A percentile compares a stretch with the other conserved stretches of the same genome.
phyloP scores from a whole-genome alignment of 2,113 vertebrate genomes.

The Mola mola region DNA sequence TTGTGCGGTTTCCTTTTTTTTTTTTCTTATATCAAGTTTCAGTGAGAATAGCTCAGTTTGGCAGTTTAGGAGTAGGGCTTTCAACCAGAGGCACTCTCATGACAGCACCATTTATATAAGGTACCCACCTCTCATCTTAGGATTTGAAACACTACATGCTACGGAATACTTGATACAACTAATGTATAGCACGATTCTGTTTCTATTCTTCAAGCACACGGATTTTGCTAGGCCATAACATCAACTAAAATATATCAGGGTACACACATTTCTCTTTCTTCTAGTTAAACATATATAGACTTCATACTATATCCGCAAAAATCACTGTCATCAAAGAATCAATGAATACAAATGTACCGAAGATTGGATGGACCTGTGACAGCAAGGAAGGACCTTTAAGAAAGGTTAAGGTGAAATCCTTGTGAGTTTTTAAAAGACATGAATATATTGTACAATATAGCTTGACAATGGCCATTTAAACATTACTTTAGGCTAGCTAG shows the following conservation, averaged over 20 bases:
- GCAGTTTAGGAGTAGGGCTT: constrained; percentile 36
- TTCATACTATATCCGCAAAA: constrained; percentile 31
- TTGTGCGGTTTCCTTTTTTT: constrained; percentile 15
- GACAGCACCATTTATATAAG: constrained; percentile 51
- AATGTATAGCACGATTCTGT: constrained; percentile 2
- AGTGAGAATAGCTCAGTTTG: constrained; percentile 39
- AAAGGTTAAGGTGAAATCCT: constrained; percentile 31
- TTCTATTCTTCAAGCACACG: constrained; percentile 17
- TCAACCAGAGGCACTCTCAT: constrained; percentile 37
- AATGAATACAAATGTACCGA: constrained; percentile 56
- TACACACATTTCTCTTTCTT: constrained; percentile 24
- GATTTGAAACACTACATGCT: constrained; percentile 39
- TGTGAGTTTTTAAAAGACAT: constrained; percentile 1
- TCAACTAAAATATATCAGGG: constrained; percentile 5
- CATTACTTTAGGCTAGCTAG: no score
- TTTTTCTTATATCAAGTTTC: constrained; percentile 40
- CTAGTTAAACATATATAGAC: constrained; percentile 23
- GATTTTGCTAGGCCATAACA: constrained; percentile 42
- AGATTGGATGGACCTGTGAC: constrained; percentile 52
- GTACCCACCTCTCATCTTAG: constrained; percentile 25
- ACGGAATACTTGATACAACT: constrained; percentile 23
- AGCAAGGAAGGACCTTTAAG: constrained; percentile 64
- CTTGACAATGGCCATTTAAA: background rate
- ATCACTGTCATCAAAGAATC: constrained; percentile 29
- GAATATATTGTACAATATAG: background rate